Evolutionary conservation across 2,888 invertebrate species (phyloP).

Genomic region (Sesamia inferens): DNA sequence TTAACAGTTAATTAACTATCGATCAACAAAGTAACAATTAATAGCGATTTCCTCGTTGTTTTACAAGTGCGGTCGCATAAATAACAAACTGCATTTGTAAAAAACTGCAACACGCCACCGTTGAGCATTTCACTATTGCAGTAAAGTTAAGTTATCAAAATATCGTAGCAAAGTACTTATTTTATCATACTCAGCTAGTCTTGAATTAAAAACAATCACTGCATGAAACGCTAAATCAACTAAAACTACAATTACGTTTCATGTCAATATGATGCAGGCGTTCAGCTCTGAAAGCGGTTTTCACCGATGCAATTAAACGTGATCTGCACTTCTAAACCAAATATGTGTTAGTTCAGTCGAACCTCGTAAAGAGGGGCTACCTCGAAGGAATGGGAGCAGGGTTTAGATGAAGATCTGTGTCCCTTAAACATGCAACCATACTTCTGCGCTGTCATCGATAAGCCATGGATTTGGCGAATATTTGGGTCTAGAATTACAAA

Average conservation of each 20-base stretch:
- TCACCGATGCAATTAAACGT: not conserved
- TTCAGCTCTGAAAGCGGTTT: not conserved
- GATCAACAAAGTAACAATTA: slow-evolving; percentile 51
- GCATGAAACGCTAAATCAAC: not conserved
- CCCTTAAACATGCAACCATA: too few relatives aligned
- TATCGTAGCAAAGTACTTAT: not conserved
- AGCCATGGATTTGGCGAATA: too few relatives aligned
- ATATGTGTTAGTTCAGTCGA: too few relatives aligned
- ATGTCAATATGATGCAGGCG: not conserved
- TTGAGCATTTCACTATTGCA: slow-evolving; percentile 18
- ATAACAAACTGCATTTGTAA: slow-evolving; percentile 33
- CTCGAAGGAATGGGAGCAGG: too few relatives aligned
- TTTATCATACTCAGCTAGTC: slow-evolving; percentile 11
- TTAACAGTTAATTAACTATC: slow-evolving; percentile 38
- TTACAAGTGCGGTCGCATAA: slow-evolving; percentile 46
- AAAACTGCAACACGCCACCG: slow-evolving; percentile 45
- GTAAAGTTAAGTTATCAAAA: slow-evolving; percentile 23
- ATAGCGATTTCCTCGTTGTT: slow-evolving; percentile 54
- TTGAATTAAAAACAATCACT: slow-evolving; percentile 27
- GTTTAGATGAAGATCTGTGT: too few relatives aligned
- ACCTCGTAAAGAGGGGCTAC: too few relatives aligned
- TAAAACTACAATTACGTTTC: not conserved
- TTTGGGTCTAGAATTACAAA: too few relatives aligned
- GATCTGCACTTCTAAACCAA: too few relatives aligned
- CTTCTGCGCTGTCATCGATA: too few relatives aligned